These are phyloP conservation scores for Eutrigla gurnardus DNA, from an alignment of 2,797 vertebrate genomes.

Conservation along the genomic window DNA sequence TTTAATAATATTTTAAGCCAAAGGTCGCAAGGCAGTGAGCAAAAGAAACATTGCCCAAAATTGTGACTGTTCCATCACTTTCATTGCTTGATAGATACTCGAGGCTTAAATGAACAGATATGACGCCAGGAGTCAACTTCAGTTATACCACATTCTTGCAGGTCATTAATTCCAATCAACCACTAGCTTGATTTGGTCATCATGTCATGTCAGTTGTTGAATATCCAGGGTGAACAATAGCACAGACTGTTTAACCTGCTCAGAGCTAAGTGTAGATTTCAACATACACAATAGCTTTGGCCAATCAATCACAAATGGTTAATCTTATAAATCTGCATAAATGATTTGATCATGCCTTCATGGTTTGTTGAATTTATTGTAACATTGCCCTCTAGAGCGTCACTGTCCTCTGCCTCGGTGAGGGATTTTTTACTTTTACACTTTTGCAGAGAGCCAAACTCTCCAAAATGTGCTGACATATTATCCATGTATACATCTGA, in stretches of 20 bases:
- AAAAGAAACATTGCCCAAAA: background rate
- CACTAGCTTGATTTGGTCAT: too few relatives aligned
- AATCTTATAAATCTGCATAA: background rate
- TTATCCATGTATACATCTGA: conserved; percentile 4
- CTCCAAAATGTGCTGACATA: background rate
- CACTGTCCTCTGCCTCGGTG: background rate
- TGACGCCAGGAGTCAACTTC: background rate
- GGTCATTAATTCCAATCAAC: background rate
- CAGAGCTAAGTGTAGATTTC: background rate
- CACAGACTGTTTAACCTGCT: background rate
- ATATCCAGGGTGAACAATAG: background rate
- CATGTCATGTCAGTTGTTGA: background rate
- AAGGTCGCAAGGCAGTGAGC: background rate
- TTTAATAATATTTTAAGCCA: background rate
- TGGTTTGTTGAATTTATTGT: background rate
- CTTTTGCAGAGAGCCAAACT: background rate
- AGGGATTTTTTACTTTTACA: background rate
- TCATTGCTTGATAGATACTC: background rate
- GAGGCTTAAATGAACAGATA: background rate
- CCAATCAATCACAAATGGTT: background rate
- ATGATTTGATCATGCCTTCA: background rate
- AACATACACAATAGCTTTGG: background rate
- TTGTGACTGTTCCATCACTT: background rate
- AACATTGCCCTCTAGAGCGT: too few relatives aligned
- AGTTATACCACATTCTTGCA: background rate